Conservation (phyloP, 2,113 vertebrate genomes). For the Pteruthius melanotis region DNA sequence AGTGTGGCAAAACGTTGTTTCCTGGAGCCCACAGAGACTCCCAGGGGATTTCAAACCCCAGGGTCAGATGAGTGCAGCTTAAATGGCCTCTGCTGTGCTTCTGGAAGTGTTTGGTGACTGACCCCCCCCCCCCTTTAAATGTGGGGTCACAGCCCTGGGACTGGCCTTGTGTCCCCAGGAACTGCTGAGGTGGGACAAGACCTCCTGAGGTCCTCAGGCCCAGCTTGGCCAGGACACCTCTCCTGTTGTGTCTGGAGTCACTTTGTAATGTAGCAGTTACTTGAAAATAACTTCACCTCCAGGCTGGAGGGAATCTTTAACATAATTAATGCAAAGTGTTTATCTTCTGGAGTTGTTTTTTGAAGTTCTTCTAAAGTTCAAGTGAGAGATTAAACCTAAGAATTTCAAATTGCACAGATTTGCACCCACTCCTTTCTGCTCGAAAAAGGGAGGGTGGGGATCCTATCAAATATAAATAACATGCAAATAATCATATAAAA, state of each 20-base stretch:
- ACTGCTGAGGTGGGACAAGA: neutral
- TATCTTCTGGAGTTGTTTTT: neutral
- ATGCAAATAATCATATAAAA: neutral
- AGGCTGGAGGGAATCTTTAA: neutral
- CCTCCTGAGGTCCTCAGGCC: neutral
- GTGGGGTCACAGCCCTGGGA: neutral
- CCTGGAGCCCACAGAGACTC: neutral
- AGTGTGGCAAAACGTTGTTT: neutral
- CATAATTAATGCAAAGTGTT: neutral
- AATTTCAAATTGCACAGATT: neutral
- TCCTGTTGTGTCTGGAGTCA: neutral
- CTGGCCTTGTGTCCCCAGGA: neutral
- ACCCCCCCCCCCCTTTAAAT: accelerated
- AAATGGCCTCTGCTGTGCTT: neutral
- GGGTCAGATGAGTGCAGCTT: neutral
- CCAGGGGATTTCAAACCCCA: neutral
- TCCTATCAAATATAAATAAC: neutral
- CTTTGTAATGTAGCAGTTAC: neutral
- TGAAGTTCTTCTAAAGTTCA: neutral
- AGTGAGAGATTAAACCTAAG: neutral
- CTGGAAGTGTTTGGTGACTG: neutral
- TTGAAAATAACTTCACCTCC: neutral
- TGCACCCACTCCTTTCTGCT: neutral
- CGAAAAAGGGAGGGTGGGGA: neutral
- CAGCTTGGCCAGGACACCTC: neutral